These are phyloP conservation scores for Ovis canadensis DNA, from an alignment of 2,113 vertebrate genomes.

Conservation along the genomic window DNA sequence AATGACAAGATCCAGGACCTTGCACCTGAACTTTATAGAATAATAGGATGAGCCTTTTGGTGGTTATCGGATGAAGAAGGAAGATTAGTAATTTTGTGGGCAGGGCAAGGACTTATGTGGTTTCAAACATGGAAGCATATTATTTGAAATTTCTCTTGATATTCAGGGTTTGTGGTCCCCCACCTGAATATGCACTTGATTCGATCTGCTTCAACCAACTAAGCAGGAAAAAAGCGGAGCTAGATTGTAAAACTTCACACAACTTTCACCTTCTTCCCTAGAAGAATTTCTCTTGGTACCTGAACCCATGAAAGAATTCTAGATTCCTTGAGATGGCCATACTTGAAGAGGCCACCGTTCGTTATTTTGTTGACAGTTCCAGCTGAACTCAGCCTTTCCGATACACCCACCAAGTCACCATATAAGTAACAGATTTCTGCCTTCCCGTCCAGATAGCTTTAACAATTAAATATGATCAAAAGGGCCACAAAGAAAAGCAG, in stretches of 20 bases:
- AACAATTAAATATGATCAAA: neutral
- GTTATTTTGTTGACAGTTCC: neutral
- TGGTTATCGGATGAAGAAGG: neutral
- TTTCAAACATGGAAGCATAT: neutral
- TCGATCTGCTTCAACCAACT: neutral
- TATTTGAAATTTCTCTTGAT: neutral
- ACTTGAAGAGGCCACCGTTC: neutral
- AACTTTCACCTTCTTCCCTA: neutral
- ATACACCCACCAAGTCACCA: neutral
- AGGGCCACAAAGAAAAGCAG: neutral
- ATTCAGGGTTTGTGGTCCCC: neutral
- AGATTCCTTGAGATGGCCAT: no score
- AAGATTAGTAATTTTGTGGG: neutral
- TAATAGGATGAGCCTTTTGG: neutral
- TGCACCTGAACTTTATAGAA: neutral
- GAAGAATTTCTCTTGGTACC: neutral
- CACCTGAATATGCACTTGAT: neutral
- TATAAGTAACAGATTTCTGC: neutral
- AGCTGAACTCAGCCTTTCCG: neutral
- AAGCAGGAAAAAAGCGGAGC: neutral
- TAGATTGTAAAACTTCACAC: neutral
- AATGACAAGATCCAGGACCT: neutral
- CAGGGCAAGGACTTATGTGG: accelerated
- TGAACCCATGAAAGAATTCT: neutral
- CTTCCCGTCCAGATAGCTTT: neutral